Conservation (phyloP, 2,888 invertebrate genomes). For the Synanthedon myopaeformis region DNA sequence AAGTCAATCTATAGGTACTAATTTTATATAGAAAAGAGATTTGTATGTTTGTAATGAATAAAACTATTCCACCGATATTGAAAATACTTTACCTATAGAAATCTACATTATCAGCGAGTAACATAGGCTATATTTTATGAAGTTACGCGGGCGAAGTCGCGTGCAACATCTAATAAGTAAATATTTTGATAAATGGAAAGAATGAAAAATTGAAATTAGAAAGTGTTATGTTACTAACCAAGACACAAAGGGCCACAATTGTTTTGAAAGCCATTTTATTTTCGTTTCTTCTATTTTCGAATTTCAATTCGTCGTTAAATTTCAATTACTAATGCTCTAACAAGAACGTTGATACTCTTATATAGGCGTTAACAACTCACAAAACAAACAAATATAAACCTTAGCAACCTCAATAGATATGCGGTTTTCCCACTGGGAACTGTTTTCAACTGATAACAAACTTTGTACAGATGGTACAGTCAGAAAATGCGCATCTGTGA, state of each 20-base stretch:
- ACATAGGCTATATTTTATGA: no score
- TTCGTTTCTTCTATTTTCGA: constrained; percentile 11
- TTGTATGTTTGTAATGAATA: no score
- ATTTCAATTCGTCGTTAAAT: constrained; percentile 9
- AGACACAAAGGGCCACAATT: constrained; percentile 31
- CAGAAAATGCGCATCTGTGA: constrained; percentile 8
- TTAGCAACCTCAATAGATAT: constrained; percentile 20
- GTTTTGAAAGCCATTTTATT: constrained; percentile 45
- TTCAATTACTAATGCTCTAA: not conserved
- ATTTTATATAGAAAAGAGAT: no score
- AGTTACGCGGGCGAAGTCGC: no score
- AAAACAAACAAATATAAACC: constrained; percentile 17
- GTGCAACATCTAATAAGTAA: no score
- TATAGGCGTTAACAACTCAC: constrained; percentile 41
- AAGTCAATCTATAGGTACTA: no score
- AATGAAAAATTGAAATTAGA: not conserved
- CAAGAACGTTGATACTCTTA: constrained; percentile 17
- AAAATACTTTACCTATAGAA: no score
- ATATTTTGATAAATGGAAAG: no score
- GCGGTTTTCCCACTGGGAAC: constrained; percentile 49
- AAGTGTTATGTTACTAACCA: constrained; percentile 33
- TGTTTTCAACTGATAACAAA: constrained; percentile 31
- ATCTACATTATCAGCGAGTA: no score
- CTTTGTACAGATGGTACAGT: constrained; percentile 15
- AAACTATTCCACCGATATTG: no score